These are phyloP conservation scores for Musca domestica DNA, from an alignment of 1,140 invertebrate genomes.

Conservation along the genomic window DNA sequence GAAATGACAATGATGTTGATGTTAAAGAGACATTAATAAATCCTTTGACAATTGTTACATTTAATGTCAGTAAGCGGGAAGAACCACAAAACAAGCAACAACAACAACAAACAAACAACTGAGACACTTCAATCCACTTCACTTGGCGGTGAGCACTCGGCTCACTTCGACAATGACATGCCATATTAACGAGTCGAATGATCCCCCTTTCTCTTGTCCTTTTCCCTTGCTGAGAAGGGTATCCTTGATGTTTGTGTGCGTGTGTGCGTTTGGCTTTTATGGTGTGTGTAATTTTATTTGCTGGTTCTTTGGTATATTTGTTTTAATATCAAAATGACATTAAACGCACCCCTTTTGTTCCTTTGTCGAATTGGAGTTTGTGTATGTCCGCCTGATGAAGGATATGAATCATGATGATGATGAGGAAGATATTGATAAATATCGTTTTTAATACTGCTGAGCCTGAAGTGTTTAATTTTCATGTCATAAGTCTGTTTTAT, in stretches of 20 bases:
- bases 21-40: conserved; percentile 40
- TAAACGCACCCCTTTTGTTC: conserved; percentile 17
- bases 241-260: background rate
- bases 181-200: too few relatives aligned
- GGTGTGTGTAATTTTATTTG: background rate
- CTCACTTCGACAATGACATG: too few relatives aligned
- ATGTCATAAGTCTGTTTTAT: conserved; percentile 3
- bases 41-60: conserved; percentile 53
- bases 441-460: conserved; percentile 15
- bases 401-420: background rate
- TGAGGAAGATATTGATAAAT: conserved; percentile 8
- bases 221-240: too few relatives aligned
- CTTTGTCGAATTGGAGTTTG: background rate
- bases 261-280: background rate
- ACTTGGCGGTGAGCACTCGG: too few relatives aligned
- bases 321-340: conserved; percentile 15
- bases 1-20: background rate
- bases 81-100: conserved; percentile 9
- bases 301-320: background rate
- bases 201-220: too few relatives aligned
- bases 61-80: conserved; percentile 53
- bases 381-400: background rate
- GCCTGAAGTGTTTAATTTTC: conserved; percentile 14
- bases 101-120: too few relatives aligned
- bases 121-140: too few relatives aligned